Conservation (phyloP, 1,140 invertebrate species). For the Eriosoma lanigerum region DNA sequence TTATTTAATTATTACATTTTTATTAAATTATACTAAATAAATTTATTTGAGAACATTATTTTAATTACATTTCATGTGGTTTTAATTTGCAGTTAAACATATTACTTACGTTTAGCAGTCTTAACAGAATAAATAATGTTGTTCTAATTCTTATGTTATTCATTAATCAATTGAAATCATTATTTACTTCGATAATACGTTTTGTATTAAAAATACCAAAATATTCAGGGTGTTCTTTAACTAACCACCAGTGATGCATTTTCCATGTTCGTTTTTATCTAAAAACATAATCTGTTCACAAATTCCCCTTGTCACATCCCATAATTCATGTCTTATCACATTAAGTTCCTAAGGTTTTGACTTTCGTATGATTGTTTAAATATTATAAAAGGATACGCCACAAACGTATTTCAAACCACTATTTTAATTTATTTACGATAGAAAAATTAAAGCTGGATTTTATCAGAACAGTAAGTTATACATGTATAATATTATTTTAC, state of each 20-base stretch:
- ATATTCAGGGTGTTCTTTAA: neutral
- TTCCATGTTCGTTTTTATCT: conserved; percentile 14
- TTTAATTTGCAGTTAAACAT: no score
- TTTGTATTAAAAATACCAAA: neutral
- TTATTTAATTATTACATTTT: no score
- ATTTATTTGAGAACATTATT: no score
- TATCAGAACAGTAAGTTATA: no score
- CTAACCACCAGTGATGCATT: neutral
- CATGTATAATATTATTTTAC: no score
- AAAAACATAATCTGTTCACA: conserved; percentile 1
- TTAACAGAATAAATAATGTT: no score
- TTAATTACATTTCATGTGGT: no score
- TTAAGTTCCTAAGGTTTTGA: neutral
- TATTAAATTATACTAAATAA: no score
- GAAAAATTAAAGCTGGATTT: no score
- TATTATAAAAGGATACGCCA: neutral
- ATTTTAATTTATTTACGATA: neutral
- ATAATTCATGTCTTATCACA: conserved; percentile 23
- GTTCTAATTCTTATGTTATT: neutral
- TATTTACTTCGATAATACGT: neutral
- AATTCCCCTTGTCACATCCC: neutral
- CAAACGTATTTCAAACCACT: neutral
- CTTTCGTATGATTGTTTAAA: neutral
- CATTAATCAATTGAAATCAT: neutral
- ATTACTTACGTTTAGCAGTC: no score